These are phyloP conservation scores for Petrolisthes manimaculis DNA, from an alignment of 2,888 invertebrate genomes.

Conservation along the genomic window DNA sequence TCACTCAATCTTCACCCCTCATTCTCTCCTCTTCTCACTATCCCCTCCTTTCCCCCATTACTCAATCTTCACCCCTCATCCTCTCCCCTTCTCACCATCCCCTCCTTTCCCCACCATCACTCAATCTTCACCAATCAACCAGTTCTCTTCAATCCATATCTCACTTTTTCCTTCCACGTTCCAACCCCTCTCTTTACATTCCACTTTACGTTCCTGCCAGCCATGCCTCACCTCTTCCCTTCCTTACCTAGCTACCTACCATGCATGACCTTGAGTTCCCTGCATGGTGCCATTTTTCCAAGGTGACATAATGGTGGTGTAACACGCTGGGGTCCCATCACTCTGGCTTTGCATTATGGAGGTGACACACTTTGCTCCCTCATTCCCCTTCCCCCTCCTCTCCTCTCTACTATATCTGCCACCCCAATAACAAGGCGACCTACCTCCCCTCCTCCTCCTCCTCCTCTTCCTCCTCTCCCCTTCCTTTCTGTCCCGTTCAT, in stretches of 20 bases:
- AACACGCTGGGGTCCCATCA: too few relatives aligned
- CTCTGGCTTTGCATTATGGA: too few relatives aligned
- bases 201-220: too few relatives aligned
- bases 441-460: neutral
- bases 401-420: neutral
- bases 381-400: neutral
- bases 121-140: neutral
- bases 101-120: neutral
- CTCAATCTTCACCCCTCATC: neutral
- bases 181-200: too few relatives aligned
- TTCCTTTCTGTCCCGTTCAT: neutral
- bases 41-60: neutral
- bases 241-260: too few relatives aligned
- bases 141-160: too few relatives aligned
- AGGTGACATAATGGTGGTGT: too few relatives aligned
- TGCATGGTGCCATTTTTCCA: too few relatives aligned
- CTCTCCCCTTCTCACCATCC: neutral
- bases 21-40: neutral
- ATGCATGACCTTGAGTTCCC: too few relatives aligned
- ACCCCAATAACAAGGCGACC: neutral
- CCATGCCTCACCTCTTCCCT: too few relatives aligned
- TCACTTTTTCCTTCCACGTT: too few relatives aligned
- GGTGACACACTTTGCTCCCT: too few relatives aligned
- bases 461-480: neutral
- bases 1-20: neutral